Conservation (phyloP, 2,888 invertebrate genomes). For the Anoncus sp. region DNA sequence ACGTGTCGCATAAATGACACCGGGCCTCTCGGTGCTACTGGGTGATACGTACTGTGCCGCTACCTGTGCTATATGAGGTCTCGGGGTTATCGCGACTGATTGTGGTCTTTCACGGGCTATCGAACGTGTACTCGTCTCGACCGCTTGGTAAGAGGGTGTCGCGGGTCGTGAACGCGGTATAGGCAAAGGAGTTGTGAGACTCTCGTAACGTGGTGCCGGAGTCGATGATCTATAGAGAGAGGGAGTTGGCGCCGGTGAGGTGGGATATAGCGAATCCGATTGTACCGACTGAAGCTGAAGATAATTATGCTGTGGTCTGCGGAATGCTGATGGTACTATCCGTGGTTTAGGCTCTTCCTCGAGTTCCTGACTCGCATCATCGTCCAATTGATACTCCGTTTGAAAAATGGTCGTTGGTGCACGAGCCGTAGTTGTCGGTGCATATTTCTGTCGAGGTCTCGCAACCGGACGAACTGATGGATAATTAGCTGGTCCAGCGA, state of each 20-base stretch:
- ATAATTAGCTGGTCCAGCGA: constrained; percentile 86
- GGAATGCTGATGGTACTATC: constrained; percentile 81
- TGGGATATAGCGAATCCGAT: constrained; percentile 74
- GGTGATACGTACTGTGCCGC: constrained; percentile 81
- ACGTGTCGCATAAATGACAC: constrained; percentile 80
- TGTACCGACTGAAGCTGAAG: constrained; percentile 73
- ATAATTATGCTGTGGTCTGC: constrained; percentile 80
- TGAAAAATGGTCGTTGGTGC: constrained; percentile 89
- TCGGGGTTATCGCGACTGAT: constrained; percentile 85
- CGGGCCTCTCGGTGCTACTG: constrained; percentile 82
- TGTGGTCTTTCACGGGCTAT: constrained; percentile 76
- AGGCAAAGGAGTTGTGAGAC: constrained; percentile 87
- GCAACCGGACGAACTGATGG: constrained; percentile 84
- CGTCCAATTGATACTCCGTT: constrained; percentile 86
- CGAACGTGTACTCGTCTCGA: constrained; percentile 76
- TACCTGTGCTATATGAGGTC: constrained; percentile 82
- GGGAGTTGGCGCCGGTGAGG: constrained; percentile 81
- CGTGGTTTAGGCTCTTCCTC: constrained; percentile 85
- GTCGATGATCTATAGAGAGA: constrained; percentile 83
- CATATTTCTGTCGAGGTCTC: constrained; percentile 83
- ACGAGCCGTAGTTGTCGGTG: constrained; percentile 82
- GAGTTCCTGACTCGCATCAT: constrained; percentile 86
- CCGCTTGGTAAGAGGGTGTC: constrained; percentile 72
- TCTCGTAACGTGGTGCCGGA: constrained; percentile 87
- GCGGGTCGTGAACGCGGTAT: constrained; percentile 72